Percentiles rank a stretch among this genome's conserved stretches.
Conservation (phyloP, 2,797 vertebrate species). For the Lacerta agilis region DNA sequence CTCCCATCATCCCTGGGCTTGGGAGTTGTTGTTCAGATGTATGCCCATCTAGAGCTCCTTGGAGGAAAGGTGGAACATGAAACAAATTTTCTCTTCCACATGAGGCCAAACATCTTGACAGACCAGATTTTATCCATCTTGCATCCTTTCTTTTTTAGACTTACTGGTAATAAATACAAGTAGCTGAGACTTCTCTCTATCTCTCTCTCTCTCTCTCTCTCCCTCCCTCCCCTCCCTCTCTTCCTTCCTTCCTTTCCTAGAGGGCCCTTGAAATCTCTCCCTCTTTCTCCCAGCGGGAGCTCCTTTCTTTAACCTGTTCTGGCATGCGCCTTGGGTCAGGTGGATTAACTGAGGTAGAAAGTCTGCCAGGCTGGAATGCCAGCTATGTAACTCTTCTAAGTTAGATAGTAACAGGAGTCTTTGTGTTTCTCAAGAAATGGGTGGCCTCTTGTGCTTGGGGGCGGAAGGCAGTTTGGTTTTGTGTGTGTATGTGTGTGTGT, state of each 20-base stretch:
- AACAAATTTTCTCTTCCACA: neutral
- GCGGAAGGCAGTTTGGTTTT: neutral
- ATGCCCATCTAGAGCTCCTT: no score
- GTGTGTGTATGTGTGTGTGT: neutral
- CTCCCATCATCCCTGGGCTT: neutral
- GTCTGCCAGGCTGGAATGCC: slow-evolving; percentile 71
- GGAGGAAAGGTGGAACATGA: no score
- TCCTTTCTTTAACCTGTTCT: slow-evolving; percentile 47
- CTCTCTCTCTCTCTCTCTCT: neutral
- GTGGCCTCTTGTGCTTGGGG: neutral
- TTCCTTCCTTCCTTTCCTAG: neutral
- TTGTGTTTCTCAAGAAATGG: neutral
- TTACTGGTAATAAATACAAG: accelerated
- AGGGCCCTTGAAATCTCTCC: neutral
- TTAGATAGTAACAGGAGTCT: slow-evolving; percentile 26
- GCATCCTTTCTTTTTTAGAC: neutral
- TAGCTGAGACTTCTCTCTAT: neutral
- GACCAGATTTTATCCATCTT: neutral
- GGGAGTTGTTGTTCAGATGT: no score
- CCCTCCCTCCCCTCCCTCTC: no score
- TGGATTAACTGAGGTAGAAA: slow-evolving; percentile 49
- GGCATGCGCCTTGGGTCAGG: slow-evolving; percentile 59
- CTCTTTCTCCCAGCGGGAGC: neutral
- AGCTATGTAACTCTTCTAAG: slow-evolving; percentile 54
- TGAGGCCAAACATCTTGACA: neutral